phyloP scores from a whole-genome alignment of 2,113 vertebrate genomes.

The Narcine bancroftii region DNA sequence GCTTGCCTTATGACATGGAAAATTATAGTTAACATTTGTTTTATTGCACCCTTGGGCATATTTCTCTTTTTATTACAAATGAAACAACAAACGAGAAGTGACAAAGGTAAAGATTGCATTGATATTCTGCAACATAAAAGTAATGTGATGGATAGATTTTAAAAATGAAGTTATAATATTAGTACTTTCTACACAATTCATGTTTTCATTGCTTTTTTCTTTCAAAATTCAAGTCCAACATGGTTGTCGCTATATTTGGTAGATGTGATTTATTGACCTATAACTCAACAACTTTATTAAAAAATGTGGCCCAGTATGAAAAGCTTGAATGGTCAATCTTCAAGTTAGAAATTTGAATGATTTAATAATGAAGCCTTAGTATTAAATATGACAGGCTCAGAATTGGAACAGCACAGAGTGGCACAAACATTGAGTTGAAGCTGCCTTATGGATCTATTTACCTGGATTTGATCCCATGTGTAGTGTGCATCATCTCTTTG shows the following conservation, averaged over 20 bases:
- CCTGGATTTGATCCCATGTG: too few relatives aligned
- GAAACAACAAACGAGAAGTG: neutral
- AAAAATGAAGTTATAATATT: neutral
- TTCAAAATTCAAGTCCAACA: neutral
- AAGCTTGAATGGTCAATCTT: too few relatives aligned
- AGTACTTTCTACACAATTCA: neutral
- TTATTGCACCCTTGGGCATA: constrained; percentile 21
- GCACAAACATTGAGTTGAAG: too few relatives aligned
- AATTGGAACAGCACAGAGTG: too few relatives aligned
- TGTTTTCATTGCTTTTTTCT: neutral
- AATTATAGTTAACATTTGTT: constrained; percentile 5
- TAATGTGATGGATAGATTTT: neutral
- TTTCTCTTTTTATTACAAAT: neutral
- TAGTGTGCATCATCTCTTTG: too few relatives aligned
- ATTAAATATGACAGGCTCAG: neutral
- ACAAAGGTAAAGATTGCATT: neutral
- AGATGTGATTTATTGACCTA: neutral
- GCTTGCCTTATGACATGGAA: neutral
- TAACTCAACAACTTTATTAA: neutral
- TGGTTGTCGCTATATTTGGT: neutral
- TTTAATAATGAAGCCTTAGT: neutral
- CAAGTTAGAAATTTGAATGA: neutral
- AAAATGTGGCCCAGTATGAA: neutral
- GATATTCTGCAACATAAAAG: neutral
- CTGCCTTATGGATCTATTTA: too few relatives aligned